A percentile compares a stretch with the other conserved stretches of the same genome.
These are phyloP conservation scores for Phyllotis vaccarum DNA, from an alignment of 2,797 vertebrate species.

Conservation along the genomic window DNA sequence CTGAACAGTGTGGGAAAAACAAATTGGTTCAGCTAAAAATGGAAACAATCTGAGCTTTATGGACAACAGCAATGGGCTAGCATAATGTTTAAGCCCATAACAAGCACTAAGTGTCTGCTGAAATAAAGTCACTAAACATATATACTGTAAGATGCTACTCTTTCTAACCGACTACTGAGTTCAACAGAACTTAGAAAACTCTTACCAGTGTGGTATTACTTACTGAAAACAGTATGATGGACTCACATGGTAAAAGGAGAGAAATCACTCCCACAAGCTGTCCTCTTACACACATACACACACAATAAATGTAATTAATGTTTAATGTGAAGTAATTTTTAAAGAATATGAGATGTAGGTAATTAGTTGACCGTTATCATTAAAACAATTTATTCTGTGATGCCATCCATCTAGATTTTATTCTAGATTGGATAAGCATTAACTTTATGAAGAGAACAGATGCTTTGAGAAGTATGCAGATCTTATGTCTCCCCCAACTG, in stretches of 20 bases:
- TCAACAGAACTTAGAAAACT: neutral
- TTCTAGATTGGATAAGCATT: no score
- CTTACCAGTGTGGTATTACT: neutral
- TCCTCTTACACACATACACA: neutral
- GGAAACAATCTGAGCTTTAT: neutral
- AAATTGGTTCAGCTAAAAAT: neutral
- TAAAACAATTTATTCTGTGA: neutral
- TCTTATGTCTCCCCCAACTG: neutral
- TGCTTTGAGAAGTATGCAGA: neutral
- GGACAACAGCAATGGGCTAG: neutral
- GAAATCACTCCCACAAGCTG: neutral
- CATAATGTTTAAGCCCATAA: neutral
- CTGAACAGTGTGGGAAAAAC: neutral
- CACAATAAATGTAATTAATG: neutral
- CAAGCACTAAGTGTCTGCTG: slow-evolving; percentile 43
- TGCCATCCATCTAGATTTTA: neutral
- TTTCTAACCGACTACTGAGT: neutral
- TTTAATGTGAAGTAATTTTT: neutral
- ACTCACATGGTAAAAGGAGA: neutral
- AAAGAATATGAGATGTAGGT: neutral
- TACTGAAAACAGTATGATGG: neutral
- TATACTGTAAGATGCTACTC: neutral
- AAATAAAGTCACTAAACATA: slow-evolving; percentile 13
- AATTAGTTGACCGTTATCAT: neutral
- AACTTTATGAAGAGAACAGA: neutral